phyloP scores from a whole-genome alignment of 2,888 invertebrate species.

The Hybos culiciformis region DNA sequence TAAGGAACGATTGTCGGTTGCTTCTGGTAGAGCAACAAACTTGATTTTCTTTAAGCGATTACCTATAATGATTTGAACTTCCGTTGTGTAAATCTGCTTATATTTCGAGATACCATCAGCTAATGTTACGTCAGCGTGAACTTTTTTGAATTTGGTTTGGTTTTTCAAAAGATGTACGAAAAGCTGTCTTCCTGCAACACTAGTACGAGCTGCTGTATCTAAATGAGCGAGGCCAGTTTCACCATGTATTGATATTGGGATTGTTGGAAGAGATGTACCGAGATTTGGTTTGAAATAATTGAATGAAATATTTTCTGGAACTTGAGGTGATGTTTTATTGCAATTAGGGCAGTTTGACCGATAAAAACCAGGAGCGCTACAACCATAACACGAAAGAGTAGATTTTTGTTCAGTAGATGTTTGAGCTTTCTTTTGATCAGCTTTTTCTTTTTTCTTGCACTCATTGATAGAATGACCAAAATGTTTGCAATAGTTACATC shows the following conservation, averaged over 20 bases:
- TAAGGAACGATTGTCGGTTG: background rate
- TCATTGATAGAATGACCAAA: background rate
- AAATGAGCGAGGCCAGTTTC: background rate
- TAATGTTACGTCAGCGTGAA: constrained; percentile 1
- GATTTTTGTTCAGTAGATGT: background rate
- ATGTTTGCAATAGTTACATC: background rate
- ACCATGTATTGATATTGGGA: background rate
- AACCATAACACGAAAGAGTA: too few species aligned
- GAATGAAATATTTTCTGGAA: constrained; percentile 1
- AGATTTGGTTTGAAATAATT: constrained; percentile 3
- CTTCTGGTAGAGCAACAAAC: constrained; percentile 3
- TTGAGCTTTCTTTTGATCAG: background rate
- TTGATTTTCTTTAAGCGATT: constrained; percentile 2
- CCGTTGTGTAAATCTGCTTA: constrained; percentile 2
- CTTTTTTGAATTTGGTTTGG: background rate
- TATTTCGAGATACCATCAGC: constrained; percentile 5
- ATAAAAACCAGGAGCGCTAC: too few species aligned
- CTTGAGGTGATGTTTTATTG: too few species aligned
- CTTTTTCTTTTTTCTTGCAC: background rate
- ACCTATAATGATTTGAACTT: constrained; percentile 3
- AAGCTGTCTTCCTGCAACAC: constrained; percentile 5
- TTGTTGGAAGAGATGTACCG: constrained; percentile 1
- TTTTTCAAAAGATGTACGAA: constrained; percentile 2
- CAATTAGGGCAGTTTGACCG: too few species aligned
- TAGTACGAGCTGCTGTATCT: too few species aligned